A percentile compares a stretch with the other conserved stretches of the same genome.
Conservation (phyloP, 2,888 invertebrate genomes). For the Scotopteryx bipunctaria region DNA sequence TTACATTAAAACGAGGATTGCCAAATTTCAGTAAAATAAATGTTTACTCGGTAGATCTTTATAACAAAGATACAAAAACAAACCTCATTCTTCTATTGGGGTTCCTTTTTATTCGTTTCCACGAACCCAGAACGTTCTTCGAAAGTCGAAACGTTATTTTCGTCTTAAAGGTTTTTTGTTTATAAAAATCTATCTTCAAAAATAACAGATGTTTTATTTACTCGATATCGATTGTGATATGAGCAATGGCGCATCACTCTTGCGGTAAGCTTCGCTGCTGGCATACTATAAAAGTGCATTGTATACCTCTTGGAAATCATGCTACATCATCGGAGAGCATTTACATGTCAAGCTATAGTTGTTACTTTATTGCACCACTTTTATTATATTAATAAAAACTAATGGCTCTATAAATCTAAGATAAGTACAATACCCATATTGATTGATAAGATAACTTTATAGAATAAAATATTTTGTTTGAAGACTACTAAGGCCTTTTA, state of each 20-base stretch:
- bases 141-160: too few species aligned
- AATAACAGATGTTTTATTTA: conserved; percentile 1
- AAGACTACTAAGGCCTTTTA: too few species aligned
- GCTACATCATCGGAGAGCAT: conserved; percentile 55
- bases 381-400: neutral
- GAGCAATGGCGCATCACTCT: conserved; percentile 46
- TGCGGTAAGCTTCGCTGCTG: conserved; percentile 59
- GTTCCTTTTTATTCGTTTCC: conserved; percentile 25
- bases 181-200: neutral
- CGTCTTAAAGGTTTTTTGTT: conserved; percentile 10
- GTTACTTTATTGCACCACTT: conserved; percentile 9
- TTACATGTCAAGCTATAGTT: conserved; percentile 37
- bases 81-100: conserved; percentile 1
- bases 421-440: too few species aligned
- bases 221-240: conserved; percentile 32
- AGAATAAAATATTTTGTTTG: too few species aligned
- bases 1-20: too few species aligned
- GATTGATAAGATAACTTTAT: neutral
- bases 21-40: too few species aligned
- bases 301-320: conserved; percentile 70
- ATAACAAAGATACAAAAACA: too few species aligned
- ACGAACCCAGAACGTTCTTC: conserved; percentile 17
- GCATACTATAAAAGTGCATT: conserved; percentile 77
- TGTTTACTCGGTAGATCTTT: too few species aligned
- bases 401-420: neutral